Evolutionary conservation across 2,113 vertebrate species (phyloP).

Genomic region (Eclectus roratus): DNA sequence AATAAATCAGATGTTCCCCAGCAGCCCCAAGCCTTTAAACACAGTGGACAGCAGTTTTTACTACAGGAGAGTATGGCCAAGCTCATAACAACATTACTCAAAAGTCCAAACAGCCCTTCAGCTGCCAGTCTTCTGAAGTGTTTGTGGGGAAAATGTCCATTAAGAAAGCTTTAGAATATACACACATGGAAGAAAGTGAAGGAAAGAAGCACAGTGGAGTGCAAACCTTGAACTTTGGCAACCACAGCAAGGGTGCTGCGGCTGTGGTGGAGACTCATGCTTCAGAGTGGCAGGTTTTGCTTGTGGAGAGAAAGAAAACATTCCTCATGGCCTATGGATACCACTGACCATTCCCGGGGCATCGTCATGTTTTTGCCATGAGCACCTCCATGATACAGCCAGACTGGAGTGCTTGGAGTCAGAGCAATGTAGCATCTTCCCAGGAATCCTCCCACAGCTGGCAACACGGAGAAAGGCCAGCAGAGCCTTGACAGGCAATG

Average conservation of each 20-base stretch:
- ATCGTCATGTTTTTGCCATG: not conserved
- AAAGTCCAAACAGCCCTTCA: slow-evolving; percentile 61
- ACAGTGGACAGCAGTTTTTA: slow-evolving; percentile 52
- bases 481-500: not conserved
- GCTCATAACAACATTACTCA: slow-evolving; percentile 62
- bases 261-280: fast-evolving
- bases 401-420: not conserved
- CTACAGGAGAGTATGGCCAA: slow-evolving; percentile 23
- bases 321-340: not conserved
- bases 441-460: not conserved
- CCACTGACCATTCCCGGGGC: not conserved
- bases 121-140: slow-evolving; percentile 41
- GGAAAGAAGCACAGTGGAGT: not conserved
- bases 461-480: not conserved
- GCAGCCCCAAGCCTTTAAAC: slow-evolving; percentile 45
- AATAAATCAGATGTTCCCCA: slow-evolving; percentile 57
- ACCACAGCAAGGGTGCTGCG: not conserved
- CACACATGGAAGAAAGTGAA: slow-evolving; percentile 37
- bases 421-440: not conserved
- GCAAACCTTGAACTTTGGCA: not conserved
- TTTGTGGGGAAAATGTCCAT: slow-evolving; percentile 40
- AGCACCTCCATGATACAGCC: not conserved
- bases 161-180: slow-evolving; percentile 51
- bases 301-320: fast-evolving
- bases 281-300: not conserved